Evolutionary conservation across 1,140 invertebrate genomes (phyloP), one percentile per base, ranked within the genome.

Genomic region (Drosophila chauvacae): DNA sequence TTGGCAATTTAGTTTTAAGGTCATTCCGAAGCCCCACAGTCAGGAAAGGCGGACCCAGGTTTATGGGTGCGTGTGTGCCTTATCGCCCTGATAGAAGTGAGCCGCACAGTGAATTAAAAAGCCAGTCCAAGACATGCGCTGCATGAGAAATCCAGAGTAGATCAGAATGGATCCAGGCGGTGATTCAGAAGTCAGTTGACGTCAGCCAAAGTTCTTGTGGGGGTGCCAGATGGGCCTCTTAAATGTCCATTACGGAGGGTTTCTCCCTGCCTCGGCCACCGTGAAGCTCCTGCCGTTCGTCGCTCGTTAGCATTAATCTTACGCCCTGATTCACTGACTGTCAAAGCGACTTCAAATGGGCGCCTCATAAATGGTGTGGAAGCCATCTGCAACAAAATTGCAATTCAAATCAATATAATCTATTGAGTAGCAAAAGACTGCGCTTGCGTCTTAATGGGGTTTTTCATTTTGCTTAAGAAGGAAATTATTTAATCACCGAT

Each of bases 61-160:
- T 88, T 88, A 90, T 90, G 85, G 86, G 85, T 90, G 86, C 85
- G 85, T 90, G 85, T 88, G 85, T 64, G 81, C 50, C 73, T 88
- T 85, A 88, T 79, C 70, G 69, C 68, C 59, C 33, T 65, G 77
- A 83, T 87, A 82, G 74, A 87, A 82, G 65, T 64, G 60, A 59
- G 47, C 85, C 81, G 84, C 81, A 63, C 69, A 57, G 74, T 60
- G 77, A 81, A 78, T 90, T 55, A 78, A 84, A 74, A 72, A 58
- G 66, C 55, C 53, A 64, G 58, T 51, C 23, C 16, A 28, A 66
- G 61, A 71, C 83, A 88, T 72, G 84, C 59, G 60, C 44, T 62
- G 84, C 84, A 88, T 88, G 74, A 60, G 61, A 62, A 74, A 88
- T 57, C 26, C 57, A 23, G 20, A 72, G 65, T 63, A 85, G 60